Percentiles rank a stretch among this genome's conserved stretches.
Evolutionary conservation across 1,140 invertebrate genomes (phyloP).

Genomic region (Aphis craccivora): DNA sequence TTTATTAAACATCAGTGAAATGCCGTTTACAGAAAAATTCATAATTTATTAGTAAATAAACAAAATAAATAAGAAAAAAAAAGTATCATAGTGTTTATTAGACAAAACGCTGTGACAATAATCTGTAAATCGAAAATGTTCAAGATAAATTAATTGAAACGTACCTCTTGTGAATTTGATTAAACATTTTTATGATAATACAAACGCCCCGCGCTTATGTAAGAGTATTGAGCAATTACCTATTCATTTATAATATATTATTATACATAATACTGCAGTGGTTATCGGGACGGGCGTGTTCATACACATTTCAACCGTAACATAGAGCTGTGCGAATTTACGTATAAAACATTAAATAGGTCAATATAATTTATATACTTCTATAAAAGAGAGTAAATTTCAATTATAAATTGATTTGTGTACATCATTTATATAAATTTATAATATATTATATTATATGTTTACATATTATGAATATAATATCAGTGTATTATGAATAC

Average conservation of each 20-base stretch:
- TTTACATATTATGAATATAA: neutral
- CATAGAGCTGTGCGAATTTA: neutral
- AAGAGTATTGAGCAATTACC: neutral
- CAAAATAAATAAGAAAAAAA: neutral
- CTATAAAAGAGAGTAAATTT: neutral
- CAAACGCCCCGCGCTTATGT: neutral
- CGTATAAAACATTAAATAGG: neutral
- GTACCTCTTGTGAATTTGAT: neutral
- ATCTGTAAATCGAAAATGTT: neutral
- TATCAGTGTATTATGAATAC: conserved; percentile 16
- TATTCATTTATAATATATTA: neutral
- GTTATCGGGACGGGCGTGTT: neutral
- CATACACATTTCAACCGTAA: neutral
- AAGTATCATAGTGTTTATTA: neutral
- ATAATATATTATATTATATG: too few species aligned
- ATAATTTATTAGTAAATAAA: neutral
- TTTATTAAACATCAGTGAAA: neutral
- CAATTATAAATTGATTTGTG: neutral
- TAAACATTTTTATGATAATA: neutral
- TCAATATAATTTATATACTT: conserved; percentile 11
- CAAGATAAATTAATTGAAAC: neutral
- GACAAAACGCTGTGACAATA: neutral
- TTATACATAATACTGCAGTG: neutral
- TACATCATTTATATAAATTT: neutral
- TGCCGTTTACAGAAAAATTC: neutral